Evolutionary conservation across 2,797 vertebrate genomes (phyloP).

Genomic region (Diceros bicornis): DNA sequence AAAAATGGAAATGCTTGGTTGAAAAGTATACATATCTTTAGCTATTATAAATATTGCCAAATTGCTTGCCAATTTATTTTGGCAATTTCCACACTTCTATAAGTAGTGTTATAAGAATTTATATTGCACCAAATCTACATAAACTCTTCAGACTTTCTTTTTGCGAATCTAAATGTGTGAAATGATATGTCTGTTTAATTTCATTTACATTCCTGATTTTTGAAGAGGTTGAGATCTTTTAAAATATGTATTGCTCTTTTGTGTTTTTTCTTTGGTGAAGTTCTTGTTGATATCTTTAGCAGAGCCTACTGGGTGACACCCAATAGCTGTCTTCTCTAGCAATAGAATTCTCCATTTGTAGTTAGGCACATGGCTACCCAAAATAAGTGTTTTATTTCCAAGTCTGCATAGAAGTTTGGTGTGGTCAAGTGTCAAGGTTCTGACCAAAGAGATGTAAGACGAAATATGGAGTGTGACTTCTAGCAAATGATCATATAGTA

Average conservation of each 20-base stretch:
- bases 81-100: neutral
- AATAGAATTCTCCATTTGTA: neutral
- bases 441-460: neutral
- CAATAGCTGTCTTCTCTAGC: neutral
- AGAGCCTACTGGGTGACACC: neutral
- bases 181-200: neutral
- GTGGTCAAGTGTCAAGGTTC: neutral
- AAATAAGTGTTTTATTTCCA: neutral
- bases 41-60: neutral
- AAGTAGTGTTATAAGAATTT: neutral
- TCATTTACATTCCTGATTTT: neutral
- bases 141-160: neutral
- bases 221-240: neutral
- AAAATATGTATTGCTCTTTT: neutral
- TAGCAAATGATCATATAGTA: neutral
- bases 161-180: neutral
- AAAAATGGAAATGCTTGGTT: neutral
- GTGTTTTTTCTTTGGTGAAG: neutral
- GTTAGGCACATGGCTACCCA: neutral
- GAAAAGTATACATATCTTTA: neutral
- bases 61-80: neutral
- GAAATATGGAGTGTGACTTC: neutral
- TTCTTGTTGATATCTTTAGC: neutral
- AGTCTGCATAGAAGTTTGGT: neutral
- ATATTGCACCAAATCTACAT: neutral